Evolutionary conservation across 2,797 vertebrate genomes (phyloP), one percentile per base, ranked within the genome.

Genomic region (Sebastes baramenuke): DNA sequence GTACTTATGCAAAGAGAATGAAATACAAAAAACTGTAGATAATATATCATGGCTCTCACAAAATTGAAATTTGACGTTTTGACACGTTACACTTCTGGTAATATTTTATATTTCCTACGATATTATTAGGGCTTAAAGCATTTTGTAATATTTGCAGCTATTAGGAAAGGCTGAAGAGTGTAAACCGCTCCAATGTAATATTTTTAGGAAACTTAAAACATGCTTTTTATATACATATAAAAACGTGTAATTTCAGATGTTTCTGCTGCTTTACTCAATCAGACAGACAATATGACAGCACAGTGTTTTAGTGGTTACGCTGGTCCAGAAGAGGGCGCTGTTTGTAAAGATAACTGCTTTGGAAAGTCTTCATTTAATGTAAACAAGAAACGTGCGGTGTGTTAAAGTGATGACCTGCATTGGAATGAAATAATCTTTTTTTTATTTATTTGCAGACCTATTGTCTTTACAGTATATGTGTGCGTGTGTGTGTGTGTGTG

Each of bases 241-340:
- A 71, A 62, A n/a, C 20, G 6, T 60, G 59, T 60, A 0, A 60
- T 32, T 30, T n/a, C 60, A 62, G 59, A 20, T 20, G 18, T 52
- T 52, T n/a, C 6, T 6, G 8, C 29, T 0, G 49, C 46, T 58
- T 62, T 62, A 59, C 25, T 58, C 14, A 58, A 16, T 60, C 58
- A 30, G 18, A 64, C 2, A 22, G 16, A 27, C 38, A 42, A 8
- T 13, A 3, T 55, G 18, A 7, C 10, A 18, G 11, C 8, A 3
- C 20, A 8, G 20, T 80, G 75, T 70, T 62, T 16, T 42, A 83
- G 52, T 85, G 16, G 27, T 80, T 8, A 7, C 12, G 0, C 27
- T 54, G n/a, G 27, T 68, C 79, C 87, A 65, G 67, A 71, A 1
- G 87, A 34, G 60, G 87, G 87, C 75, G 79, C 80, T 76, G 83